Evolutionary conservation across 2,113 vertebrate genomes (phyloP).

Genomic region (Nesogale talazaci): DNA sequence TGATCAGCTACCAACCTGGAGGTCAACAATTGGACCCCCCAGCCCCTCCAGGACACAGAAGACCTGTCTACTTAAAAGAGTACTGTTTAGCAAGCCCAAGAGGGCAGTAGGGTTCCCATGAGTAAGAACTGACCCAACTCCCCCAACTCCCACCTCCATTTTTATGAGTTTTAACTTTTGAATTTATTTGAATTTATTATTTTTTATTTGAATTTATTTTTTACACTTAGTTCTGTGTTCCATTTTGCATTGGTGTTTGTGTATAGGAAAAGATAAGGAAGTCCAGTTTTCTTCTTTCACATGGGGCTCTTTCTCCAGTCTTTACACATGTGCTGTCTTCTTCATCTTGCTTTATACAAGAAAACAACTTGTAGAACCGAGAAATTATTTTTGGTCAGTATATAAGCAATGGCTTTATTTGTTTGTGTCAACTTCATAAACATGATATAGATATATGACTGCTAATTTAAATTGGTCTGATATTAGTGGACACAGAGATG

Average conservation of each 20-base stretch:
- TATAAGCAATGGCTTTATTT: neutral
- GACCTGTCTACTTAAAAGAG: neutral
- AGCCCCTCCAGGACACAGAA: neutral
- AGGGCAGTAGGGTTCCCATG: no score
- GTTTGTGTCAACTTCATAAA: neutral
- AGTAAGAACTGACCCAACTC: no score
- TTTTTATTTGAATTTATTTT: neutral
- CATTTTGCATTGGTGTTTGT: neutral
- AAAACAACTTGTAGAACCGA: neutral
- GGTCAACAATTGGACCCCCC: neutral
- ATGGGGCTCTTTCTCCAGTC: neutral
- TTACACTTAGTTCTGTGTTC: neutral
- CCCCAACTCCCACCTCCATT: no score
- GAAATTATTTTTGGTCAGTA: neutral
- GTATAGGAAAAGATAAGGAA: no score
- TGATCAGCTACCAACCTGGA: neutral
- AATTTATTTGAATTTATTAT: neutral
- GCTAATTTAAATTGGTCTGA: neutral
- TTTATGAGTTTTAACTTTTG: neutral
- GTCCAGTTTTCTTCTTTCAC: neutral
- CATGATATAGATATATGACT: no score
- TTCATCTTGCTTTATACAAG: neutral
- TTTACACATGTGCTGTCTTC: neutral
- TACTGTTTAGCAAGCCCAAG: no score
- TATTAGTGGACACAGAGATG: neutral